Base-by-base conservation (phyloP, 2,797 vertebrate genomes). In the Macrochelys suwanniensis region DNA sequence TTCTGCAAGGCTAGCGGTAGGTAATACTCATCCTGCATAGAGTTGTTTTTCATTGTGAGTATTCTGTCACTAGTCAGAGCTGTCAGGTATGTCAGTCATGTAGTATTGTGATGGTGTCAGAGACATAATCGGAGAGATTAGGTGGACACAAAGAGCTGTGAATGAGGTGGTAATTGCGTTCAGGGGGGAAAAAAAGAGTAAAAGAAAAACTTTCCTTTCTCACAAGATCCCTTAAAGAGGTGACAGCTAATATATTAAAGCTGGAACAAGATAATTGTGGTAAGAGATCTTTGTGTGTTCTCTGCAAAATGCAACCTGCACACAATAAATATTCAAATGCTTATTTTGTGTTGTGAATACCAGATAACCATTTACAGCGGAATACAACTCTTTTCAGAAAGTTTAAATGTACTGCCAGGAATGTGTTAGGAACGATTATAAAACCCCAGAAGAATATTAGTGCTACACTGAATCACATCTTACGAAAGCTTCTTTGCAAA, bases 171-270 rank as follows among this genome's bases (percentile, higher is more conserved):
- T 97, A 97, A 98, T 98, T 97, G 98, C 95, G 82, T 97, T 97
- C 97, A 89, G 96, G 97, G 88, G 96, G 96, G 98, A 97, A 97
- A 97, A 97, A 98, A 97, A 90, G 96, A 95, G 97, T 98, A 96
- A 96, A 98, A 98, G 97, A 98, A 98, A 97, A 97, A 97, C 97
- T 98, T 97, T 97, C 96, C 96, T 98, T 98, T 98, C 97, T 98
- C 97, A 98, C 98, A 96, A 97, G 97, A 92, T 96, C 98, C 84
- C 79, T 98, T 98, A 98, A 98, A 97, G 97, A 98, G 95, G 98
- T 98, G 98, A 98, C 98, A 98, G 98, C 98, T 97, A 98, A 98
- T 98, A 97, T 97, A 95, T 98, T 98, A 98, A 97, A 96, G 98
- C 97, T 97, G 95, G 97, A 98, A 97, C 98, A 97, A 98, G 97